Evolutionary conservation across 92 coral and sea anemone genomes (phyloP).

Genomic region (Parazoanthus swiftii): DNA sequence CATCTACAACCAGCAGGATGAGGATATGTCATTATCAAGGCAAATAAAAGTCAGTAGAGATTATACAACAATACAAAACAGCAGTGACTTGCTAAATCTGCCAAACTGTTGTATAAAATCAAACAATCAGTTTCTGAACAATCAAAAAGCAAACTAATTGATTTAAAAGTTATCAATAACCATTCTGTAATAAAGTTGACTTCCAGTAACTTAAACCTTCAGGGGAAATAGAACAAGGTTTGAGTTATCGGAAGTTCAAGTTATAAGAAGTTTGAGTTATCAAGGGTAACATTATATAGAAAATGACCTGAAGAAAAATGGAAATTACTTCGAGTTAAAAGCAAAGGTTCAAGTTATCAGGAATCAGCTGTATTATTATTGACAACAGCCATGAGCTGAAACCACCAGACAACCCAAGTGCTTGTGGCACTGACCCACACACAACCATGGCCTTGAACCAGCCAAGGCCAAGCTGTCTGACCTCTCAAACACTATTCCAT

Average conservation of each 20-base stretch:
- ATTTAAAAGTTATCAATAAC: background rate
- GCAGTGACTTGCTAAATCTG: conserved; percentile 12
- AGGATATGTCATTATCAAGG: conserved; percentile 4
- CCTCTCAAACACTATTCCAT: conserved; percentile 2
- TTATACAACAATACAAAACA: background rate
- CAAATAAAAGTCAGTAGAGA: conserved; percentile 1
- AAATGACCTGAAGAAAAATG: too few relatives aligned
- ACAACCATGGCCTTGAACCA: conserved; percentile 1
- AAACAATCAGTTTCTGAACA: conserved; percentile 2
- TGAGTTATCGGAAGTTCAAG: too few relatives aligned
- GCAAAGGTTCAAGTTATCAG: too few relatives aligned
- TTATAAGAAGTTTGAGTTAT: too few relatives aligned
- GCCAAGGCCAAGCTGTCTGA: background rate
- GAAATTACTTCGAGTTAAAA: too few relatives aligned
- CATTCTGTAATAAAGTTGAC: too few relatives aligned
- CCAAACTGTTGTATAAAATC: conserved; percentile 9
- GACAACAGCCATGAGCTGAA: conserved; percentile 8
- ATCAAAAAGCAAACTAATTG: conserved; percentile 5
- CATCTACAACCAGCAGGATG: conserved; percentile 4
- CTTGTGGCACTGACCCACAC: conserved; percentile 3
- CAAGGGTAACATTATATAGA: too few relatives aligned
- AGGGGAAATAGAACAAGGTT: too few relatives aligned
- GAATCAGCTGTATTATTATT: background rate
- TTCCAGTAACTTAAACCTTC: too few relatives aligned
- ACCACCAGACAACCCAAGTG: conserved; percentile 8